Evolutionary conservation across 2,797 vertebrate genomes (phyloP).

Genomic region (Falco naumanni): DNA sequence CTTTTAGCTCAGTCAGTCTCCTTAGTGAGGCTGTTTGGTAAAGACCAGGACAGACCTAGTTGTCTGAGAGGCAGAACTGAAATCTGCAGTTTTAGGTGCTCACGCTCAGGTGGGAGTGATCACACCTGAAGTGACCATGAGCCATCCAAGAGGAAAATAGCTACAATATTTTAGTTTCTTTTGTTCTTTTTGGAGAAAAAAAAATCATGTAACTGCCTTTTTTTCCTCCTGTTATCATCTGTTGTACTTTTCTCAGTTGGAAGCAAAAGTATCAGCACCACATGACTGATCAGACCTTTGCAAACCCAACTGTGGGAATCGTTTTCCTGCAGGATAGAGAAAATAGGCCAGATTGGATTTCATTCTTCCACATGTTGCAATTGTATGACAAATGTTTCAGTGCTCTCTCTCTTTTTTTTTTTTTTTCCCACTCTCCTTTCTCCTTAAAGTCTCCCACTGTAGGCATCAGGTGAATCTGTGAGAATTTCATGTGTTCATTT

Average conservation of each 20-base stretch:
- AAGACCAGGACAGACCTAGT: neutral
- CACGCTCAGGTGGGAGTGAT: neutral
- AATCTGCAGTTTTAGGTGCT: neutral
- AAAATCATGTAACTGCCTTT: neutral
- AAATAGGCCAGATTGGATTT: neutral
- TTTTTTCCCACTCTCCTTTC: too few species aligned
- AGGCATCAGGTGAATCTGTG: neutral
- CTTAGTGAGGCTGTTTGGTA: neutral
- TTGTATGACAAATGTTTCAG: neutral
- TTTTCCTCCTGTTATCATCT: neutral
- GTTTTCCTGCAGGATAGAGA: neutral
- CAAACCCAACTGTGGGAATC: neutral
- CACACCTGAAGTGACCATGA: neutral
- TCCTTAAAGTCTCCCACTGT: neutral
- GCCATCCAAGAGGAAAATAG: neutral
- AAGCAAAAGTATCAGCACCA: neutral
- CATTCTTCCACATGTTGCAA: neutral
- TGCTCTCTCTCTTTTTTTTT: neutral
- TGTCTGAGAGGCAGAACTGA: neutral
- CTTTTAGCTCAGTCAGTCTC: neutral
- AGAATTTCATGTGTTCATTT: neutral
- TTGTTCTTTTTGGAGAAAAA: neutral
- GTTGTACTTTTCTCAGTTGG: neutral
- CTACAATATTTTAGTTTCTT: neutral
- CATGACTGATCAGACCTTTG: accelerated